phyloP scores from a whole-genome alignment of 1,140 invertebrate genomes.

The Lasaia peninsularis region DNA sequence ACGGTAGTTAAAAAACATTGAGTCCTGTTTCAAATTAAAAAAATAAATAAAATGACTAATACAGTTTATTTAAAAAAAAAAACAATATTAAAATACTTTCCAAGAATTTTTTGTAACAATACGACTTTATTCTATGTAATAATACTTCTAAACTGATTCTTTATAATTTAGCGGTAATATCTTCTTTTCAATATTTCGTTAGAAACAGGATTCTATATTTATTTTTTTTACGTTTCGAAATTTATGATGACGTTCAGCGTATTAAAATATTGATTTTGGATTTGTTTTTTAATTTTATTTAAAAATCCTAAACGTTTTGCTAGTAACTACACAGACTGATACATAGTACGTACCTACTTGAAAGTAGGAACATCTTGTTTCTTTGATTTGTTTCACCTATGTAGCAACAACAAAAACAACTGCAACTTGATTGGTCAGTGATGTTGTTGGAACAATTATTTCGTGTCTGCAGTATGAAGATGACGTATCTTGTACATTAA shows the following conservation, averaged over 20 bases:
- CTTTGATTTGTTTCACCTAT: too few species aligned
- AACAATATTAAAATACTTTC: neutral
- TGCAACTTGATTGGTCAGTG: too few species aligned
- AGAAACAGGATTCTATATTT: slow-evolving; percentile 34
- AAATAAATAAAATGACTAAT: too few species aligned
- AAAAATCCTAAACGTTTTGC: too few species aligned
- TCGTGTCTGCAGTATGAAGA: too few species aligned
- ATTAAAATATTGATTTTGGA: slow-evolving; percentile 51
- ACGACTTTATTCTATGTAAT: neutral
- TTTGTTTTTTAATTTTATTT: slow-evolving; percentile 23
- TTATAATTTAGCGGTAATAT: neutral
- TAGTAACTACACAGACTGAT: too few species aligned
- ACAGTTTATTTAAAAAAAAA: slow-evolving; percentile 10
- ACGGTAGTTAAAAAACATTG: slow-evolving; percentile 17
- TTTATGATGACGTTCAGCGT: slow-evolving; percentile 46
- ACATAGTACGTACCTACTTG: too few species aligned
- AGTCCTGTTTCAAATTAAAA: slow-evolving; percentile 24
- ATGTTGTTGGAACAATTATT: too few species aligned
- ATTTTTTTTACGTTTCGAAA: slow-evolving; percentile 38
- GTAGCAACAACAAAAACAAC: too few species aligned
- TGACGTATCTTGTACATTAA: too few species aligned
- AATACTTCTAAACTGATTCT: neutral
- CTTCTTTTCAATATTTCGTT: neutral
- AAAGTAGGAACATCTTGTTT: too few species aligned
- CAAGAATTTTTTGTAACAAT: too few species aligned